Evolutionary conservation across 2,797 vertebrate species (phyloP).

Genomic region (Toxotes lorentzi): DNA sequence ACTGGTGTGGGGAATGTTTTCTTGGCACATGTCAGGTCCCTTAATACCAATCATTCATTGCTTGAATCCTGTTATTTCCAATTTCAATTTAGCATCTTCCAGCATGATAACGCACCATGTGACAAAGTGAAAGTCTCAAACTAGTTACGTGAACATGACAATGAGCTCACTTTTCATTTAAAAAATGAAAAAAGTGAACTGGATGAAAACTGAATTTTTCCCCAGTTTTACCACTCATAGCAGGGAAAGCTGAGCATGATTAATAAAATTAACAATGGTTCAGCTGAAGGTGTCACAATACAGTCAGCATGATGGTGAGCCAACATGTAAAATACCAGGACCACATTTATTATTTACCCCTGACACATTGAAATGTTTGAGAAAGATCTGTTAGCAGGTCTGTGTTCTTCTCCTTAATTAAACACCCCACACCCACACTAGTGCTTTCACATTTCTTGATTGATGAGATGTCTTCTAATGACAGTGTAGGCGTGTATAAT

Average conservation of each 20-base stretch:
- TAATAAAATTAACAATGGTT: neutral
- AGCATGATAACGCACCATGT: neutral
- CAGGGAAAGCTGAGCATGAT: neutral
- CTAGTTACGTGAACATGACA: neutral
- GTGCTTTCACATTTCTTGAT: neutral
- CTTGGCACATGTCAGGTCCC: neutral
- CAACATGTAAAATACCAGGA: neutral
- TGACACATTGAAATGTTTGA: neutral
- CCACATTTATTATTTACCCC: neutral
- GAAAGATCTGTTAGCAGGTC: neutral
- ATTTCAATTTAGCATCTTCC: neutral
- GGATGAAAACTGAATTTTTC: too few relatives aligned
- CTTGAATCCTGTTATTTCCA: neutral
- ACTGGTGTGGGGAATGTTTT: neutral
- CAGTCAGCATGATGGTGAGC: neutral
- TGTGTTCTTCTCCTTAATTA: neutral
- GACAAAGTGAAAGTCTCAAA: neutral
- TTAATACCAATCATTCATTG: neutral
- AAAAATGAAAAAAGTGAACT: too few relatives aligned
- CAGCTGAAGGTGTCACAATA: neutral
- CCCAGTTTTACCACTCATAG: too few relatives aligned
- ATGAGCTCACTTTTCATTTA: too few relatives aligned
- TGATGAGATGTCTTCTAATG: too few relatives aligned
- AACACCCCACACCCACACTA: neutral
- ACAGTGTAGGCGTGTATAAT: too few relatives aligned